These are phyloP conservation scores for Mormoops blainvillei DNA, from an alignment of 2,113 vertebrate genomes.

Conservation along the genomic window DNA sequence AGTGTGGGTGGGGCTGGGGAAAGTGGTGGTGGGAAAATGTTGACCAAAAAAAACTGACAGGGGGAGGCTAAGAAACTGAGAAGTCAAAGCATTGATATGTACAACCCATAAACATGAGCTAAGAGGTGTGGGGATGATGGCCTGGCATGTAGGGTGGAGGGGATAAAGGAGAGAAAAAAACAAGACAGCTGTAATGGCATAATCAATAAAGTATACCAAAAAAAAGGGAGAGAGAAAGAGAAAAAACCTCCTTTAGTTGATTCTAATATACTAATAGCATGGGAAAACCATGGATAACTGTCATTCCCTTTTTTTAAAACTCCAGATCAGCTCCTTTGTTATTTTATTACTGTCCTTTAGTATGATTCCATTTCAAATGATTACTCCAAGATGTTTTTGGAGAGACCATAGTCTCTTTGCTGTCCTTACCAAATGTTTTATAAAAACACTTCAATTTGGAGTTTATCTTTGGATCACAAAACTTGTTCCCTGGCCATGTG, in stretches of 20 bases:
- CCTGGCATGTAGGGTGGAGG: too few species aligned
- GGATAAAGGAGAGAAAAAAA: too few species aligned
- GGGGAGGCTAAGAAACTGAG: too few species aligned
- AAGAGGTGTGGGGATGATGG: too few species aligned
- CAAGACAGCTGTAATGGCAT: too few species aligned
- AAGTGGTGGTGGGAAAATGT: too few species aligned
- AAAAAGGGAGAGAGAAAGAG: too few species aligned
- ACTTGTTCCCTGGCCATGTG: not conserved
- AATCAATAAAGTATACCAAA: too few species aligned
- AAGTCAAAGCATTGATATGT: too few species aligned
- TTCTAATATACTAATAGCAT: not conserved
- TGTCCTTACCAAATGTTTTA: not conserved
- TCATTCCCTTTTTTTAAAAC: not conserved
- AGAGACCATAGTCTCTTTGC: not conserved
- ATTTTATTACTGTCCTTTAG: not conserved
- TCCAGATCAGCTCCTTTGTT: not conserved
- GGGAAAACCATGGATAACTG: not conserved
- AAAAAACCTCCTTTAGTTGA: not conserved
- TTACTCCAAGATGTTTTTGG: slow-evolving; percentile 1
- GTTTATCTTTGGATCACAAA: not conserved
- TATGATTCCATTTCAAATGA: not conserved
- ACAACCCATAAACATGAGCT: too few species aligned
- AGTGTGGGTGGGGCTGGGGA: too few species aligned
- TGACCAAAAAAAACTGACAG: too few species aligned
- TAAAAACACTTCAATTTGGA: not conserved